Conservation (phyloP, 2,113 vertebrate species). For the Cacatua alba region DNA sequence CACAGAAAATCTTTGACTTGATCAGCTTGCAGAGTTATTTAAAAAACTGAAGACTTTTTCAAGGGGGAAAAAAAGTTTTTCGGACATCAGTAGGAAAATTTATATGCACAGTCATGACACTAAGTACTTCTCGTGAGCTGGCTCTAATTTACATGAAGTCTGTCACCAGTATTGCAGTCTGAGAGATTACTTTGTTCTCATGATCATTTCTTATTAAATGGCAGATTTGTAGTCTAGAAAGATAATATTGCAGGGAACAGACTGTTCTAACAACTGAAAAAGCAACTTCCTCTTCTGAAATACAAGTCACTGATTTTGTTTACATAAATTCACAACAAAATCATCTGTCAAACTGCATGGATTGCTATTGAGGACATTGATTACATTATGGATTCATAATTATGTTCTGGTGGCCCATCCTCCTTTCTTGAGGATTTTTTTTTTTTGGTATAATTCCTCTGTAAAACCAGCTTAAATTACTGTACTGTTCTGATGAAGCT, state of each 20-base stretch:
- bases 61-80: neutral
- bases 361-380: neutral
- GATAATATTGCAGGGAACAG: neutral
- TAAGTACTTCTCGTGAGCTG: neutral
- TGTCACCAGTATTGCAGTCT: fast-evolving
- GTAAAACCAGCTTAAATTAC: neutral
- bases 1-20: neutral
- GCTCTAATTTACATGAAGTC: neutral
- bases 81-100: neutral
- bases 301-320: neutral
- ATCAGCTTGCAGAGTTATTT: neutral
- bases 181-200: neutral
- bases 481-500: neutral
- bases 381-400: neutral
- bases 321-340: neutral
- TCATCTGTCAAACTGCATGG: neutral
- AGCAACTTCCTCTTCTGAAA: neutral
- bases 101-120: neutral
- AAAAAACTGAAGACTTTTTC: neutral
- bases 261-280: neutral
- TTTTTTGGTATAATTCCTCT: neutral
- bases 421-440: neutral
- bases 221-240: neutral
- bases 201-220: neutral
- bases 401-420: neutral